Evolutionary conservation across 2,888 invertebrate species (phyloP).

Genomic region (Sesamia inferens): DNA sequence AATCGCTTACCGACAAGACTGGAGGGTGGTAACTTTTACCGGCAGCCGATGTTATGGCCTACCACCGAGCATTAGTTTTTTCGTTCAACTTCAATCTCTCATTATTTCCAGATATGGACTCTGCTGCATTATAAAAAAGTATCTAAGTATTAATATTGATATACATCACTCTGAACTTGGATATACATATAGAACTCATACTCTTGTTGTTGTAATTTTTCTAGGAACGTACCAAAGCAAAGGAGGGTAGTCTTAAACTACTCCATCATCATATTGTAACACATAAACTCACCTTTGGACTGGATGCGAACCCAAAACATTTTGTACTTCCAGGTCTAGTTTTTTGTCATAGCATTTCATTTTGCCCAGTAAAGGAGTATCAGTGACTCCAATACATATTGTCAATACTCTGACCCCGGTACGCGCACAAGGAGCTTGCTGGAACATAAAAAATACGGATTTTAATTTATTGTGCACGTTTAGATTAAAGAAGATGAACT

Average conservation of each 20-base stretch:
- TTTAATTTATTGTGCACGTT: too few species aligned
- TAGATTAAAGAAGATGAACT: too few species aligned
- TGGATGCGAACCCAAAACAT: constrained; percentile 19
- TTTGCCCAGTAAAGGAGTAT: constrained; percentile 26
- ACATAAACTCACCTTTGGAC: constrained; percentile 21
- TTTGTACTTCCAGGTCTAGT: constrained; percentile 14
- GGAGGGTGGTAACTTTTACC: too few species aligned
- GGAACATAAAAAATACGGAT: constrained; percentile 1
- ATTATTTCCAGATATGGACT: background rate
- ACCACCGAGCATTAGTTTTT: background rate
- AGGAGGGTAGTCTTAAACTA: background rate
- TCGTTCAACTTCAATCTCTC: background rate
- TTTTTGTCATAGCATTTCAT: constrained; percentile 19
- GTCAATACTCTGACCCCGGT: constrained; percentile 50
- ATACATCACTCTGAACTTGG: background rate
- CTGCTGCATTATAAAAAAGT: background rate
- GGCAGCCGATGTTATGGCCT: too few species aligned
- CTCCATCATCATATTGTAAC: background rate
- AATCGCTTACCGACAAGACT: too few species aligned
- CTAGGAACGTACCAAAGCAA: background rate
- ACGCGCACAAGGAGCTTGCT: constrained; percentile 30
- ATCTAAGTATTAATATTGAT: background rate
- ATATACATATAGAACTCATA: background rate
- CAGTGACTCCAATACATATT: constrained; percentile 45
- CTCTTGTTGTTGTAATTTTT: background rate